Evolutionary conservation across 2,113 vertebrate genomes (phyloP).

Genomic region (Eurypyga helias): DNA sequence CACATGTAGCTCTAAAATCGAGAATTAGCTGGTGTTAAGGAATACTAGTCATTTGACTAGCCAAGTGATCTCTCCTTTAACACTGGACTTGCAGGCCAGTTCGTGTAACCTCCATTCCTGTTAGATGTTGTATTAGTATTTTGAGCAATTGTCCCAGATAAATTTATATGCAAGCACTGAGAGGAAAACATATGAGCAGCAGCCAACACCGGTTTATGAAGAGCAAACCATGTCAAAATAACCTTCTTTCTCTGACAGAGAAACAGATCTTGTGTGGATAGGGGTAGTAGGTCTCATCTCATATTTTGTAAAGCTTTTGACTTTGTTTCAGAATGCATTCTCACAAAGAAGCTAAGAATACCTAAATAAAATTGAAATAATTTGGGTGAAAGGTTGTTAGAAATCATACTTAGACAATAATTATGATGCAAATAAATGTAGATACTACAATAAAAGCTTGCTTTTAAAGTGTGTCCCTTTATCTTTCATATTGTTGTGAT

Average conservation of each 20-base stretch:
- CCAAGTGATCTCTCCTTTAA: too few species aligned
- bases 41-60: too few species aligned
- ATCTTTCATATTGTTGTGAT: neutral
- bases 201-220: neutral
- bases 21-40: neutral
- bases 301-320: neutral
- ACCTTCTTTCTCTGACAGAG: neutral
- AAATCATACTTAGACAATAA: neutral
- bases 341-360: neutral
- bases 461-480: neutral
- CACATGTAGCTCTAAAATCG: neutral
- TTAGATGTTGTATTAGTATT: neutral
- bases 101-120: neutral
- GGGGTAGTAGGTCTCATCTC: neutral
- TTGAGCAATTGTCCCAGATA: neutral
- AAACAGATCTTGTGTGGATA: neutral
- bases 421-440: neutral
- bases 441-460: neutral
- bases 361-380: neutral
- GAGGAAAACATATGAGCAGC: neutral
- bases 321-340: neutral
- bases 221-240: neutral
- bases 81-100: neutral
- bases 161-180: neutral
- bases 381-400: neutral